These are phyloP conservation scores for Carettochelys insculpta DNA, from an alignment of 2,113 vertebrate genomes.

Conservation along the genomic window DNA sequence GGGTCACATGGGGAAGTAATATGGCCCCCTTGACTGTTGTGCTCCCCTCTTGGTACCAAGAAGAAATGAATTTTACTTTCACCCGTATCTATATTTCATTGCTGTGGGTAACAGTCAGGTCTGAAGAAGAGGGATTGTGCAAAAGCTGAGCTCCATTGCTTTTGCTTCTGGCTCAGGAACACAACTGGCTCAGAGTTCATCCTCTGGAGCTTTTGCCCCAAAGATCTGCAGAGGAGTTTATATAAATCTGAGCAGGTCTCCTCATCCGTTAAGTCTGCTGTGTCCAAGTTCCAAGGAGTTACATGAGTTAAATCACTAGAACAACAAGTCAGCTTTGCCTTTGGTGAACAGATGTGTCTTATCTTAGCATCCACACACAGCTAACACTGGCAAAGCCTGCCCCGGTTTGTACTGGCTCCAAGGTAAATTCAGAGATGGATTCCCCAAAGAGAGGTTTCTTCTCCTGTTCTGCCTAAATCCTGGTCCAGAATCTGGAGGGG, in stretches of 20 bases:
- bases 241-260: neutral
- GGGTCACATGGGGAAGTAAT: too few species aligned
- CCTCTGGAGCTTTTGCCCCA: neutral
- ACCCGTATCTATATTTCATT: neutral
- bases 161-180: neutral
- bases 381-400: neutral
- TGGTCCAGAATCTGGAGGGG: neutral
- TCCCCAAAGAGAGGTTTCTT: neutral
- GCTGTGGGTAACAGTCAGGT: neutral
- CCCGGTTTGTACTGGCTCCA: neutral
- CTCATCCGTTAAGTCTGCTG: neutral
- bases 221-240: accelerated
- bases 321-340: neutral
- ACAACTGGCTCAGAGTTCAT: neutral
- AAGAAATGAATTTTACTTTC: too few species aligned
- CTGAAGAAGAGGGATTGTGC: neutral
- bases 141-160: neutral
- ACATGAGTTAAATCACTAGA: neutral
- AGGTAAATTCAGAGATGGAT: neutral
- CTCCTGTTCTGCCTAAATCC: neutral
- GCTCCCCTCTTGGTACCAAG: too few species aligned
- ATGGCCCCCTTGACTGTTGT: too few species aligned
- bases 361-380: neutral
- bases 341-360: neutral
- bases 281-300: neutral